These are phyloP conservation scores for Drosophila infuscata DNA, from an alignment of 2,888 invertebrate genomes.

Conservation along the genomic window DNA sequence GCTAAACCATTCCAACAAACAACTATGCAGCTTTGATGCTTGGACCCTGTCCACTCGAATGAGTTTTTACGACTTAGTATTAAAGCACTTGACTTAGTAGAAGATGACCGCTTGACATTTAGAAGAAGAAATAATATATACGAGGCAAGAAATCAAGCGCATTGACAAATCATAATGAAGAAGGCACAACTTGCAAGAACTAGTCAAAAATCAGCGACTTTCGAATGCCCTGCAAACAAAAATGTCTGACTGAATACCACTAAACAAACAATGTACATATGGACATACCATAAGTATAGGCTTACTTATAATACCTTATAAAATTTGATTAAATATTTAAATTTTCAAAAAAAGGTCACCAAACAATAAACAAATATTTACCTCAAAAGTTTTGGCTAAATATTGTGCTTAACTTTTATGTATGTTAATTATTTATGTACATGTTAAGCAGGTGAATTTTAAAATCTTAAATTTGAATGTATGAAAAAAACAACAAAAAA, in stretches of 20 bases:
- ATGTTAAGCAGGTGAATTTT: not conserved
- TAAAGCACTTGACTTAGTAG: constrained; percentile 17
- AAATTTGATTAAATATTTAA: not conserved
- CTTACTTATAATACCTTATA: not conserved
- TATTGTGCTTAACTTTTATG: not conserved
- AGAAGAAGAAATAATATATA: constrained; percentile 9
- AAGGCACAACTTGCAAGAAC: constrained; percentile 1
- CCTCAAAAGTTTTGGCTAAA: not conserved
- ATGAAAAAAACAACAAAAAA: not conserved
- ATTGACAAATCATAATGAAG: constrained; percentile 1
- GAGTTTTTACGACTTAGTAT: constrained; percentile 12
- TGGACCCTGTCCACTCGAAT: constrained; percentile 1
- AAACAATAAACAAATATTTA: not conserved
- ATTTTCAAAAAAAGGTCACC: not conserved
- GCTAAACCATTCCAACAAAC: not conserved
- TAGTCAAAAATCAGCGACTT: not conserved
- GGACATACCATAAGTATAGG: not conserved
- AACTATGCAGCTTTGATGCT: constrained; percentile 6
- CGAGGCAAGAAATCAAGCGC: not conserved
- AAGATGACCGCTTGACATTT: constrained; percentile 55
- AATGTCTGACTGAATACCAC: not conserved
- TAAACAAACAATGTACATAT: not conserved
- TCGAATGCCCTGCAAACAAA: not conserved
- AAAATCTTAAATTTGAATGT: not conserved
- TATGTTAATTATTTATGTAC: not conserved